A percentile compares a stretch with the other conserved stretches of the same genome.
phyloP scores from a whole-genome alignment of 2,888 invertebrate species.

The Opisthograptis luteolata region DNA sequence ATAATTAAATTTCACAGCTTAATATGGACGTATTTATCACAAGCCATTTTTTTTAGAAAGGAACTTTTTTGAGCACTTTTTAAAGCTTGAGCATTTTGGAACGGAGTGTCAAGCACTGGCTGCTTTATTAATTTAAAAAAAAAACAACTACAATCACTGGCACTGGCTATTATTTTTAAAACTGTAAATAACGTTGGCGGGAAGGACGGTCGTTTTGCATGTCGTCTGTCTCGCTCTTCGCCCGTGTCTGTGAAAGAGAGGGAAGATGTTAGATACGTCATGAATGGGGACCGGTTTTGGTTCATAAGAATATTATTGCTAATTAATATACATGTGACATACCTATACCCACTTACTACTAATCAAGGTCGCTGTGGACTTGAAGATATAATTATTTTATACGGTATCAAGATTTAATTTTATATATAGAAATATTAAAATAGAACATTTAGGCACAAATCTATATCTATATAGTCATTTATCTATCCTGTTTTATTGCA shows the following conservation, averaged over 20 bases:
- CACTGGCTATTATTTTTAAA: conserved; percentile 19
- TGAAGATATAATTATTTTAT: conserved; percentile 7
- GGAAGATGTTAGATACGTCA: conserved; percentile 49
- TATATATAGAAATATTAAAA: too few relatives aligned
- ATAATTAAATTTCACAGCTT: conserved; percentile 16
- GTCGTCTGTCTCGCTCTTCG: conserved; percentile 42
- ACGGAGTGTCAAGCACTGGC: conserved; percentile 19
- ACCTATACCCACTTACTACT: too few relatives aligned
- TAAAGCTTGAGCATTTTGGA: conserved; percentile 21
- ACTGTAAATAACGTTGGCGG: conserved; percentile 22
- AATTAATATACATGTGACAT: conserved; percentile 9
- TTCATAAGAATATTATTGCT: conserved; percentile 32
- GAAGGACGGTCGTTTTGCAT: conserved; percentile 23
- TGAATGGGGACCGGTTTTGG: conserved; percentile 50
- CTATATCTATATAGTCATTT: too few relatives aligned
- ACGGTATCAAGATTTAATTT: too few relatives aligned
- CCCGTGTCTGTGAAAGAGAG: conserved; percentile 66
- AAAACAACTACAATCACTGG: too few relatives aligned
- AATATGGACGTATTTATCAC: conserved; percentile 44
- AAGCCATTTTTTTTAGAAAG: conserved; percentile 58
- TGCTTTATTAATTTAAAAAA: too few relatives aligned
- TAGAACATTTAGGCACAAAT: too few relatives aligned
- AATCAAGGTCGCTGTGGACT: conserved; percentile 10
- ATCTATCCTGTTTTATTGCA: too few relatives aligned
- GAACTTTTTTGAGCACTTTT: conserved; percentile 58